A percentile compares a stretch with the other conserved stretches of the same genome.
phyloP scores from a whole-genome alignment of 2,888 invertebrate species.

The Spodoptera exigua region DNA sequence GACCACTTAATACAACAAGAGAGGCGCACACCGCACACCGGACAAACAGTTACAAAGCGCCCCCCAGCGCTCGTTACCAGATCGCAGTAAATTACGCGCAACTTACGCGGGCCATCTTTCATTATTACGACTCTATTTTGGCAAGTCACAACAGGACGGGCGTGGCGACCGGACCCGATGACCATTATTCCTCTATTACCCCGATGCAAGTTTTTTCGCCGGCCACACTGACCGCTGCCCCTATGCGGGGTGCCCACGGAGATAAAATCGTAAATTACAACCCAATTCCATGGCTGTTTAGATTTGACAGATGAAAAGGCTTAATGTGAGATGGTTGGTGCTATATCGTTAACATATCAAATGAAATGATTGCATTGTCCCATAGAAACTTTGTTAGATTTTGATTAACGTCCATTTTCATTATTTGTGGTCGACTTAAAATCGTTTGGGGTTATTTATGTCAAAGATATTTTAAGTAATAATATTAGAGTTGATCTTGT shows the following conservation, averaged over 20 bases:
- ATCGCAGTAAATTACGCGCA: conserved; percentile 83
- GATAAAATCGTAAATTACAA: conserved; percentile 89
- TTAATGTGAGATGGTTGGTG: conserved; percentile 81
- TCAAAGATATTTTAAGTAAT: conserved; percentile 14
- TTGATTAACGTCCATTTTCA: conserved; percentile 76
- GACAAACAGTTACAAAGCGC: conserved; percentile 73
- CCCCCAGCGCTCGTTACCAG: conserved; percentile 77
- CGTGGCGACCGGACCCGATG: conserved; percentile 78
- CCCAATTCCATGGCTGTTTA: conserved; percentile 88
- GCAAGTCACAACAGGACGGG: conserved; percentile 86
- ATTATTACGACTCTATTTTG: conserved; percentile 88
- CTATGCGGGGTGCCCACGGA: conserved; percentile 83
- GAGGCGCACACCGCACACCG: conserved; percentile 74
- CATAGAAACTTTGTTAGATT: conserved; percentile 74
- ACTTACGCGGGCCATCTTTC: conserved; percentile 86
- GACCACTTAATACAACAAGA: conserved; percentile 70
- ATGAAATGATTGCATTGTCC: conserved; percentile 81
- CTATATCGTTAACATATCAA: conserved; percentile 84
- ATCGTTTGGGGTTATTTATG: conserved; percentile 44
- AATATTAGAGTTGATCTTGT: conserved; percentile 18
- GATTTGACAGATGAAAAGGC: conserved; percentile 89
- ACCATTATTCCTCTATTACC: conserved; percentile 80
- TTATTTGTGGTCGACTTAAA: conserved; percentile 65
- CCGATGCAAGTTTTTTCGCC: conserved; percentile 79
- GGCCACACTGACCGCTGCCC: conserved; percentile 84